Base-by-base conservation (phyloP, 2,797 vertebrate genomes). In the Cichlasoma orientale region DNA sequence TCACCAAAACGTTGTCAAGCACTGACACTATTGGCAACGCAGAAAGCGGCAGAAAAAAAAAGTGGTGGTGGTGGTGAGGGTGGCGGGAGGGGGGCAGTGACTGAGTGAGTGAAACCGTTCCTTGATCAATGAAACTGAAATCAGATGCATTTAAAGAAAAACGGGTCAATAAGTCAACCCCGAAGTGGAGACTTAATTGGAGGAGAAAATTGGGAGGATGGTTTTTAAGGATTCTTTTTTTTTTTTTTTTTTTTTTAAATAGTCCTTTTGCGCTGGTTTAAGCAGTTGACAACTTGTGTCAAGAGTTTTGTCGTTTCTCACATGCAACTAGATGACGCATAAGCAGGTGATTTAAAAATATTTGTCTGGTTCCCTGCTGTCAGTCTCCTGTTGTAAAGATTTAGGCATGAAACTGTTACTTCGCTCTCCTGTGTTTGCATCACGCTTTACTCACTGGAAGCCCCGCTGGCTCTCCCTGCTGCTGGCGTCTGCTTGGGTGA, bases 51-150 rank as follows among this genome's bases (percentile, higher is more conserved):
- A 2, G 21, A 18, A 0, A 38, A 9, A 9, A 23, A n/a, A 4
- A 5, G 38, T 38, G 50, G 5, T 21, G 0, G 0, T 0, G 50
- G 3, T 10, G 25, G 61, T 66, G 23, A 5, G 13, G 13, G 36
- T 11, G 36, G 31, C 5, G 31, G n/a, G 19, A 12, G 14, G n/a
- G 29, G 11, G 27, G 13, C 11, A 59, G 38, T 33, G 50, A 72
- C 4, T 31, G 61, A 56, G 41, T 83, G 79, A 74, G 56, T 88
- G 57, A 82, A 83, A 89, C 72, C 82, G 61, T 73, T 82, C 68
- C 54, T 71, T 73, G 41, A 54, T 41, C 75, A 80, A 74, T 75
- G 5, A 61, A 63, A 79, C 66, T 9, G 56, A 74, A 80, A 78
- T 82, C 59, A 76, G 71, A 27, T 66, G 58, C 29, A 44, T 81